A percentile compares a stretch with the other conserved stretches of the same genome.
Evolutionary conservation across 1,140 invertebrate species (phyloP).

Genomic region (Homarus americanus): DNA sequence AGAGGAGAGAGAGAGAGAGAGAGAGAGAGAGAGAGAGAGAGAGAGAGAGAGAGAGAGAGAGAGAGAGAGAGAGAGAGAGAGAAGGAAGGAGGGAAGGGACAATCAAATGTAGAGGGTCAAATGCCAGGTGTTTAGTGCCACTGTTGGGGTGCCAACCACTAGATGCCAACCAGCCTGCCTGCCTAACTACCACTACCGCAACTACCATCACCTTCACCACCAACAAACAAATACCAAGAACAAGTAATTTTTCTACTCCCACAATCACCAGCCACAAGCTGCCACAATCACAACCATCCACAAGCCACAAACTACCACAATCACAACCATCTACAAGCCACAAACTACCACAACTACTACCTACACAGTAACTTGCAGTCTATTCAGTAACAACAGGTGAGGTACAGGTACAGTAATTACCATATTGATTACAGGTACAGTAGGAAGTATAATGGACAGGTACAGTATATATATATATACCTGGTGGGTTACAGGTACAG

Average conservation of each 20-base stretch:
- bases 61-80: background rate
- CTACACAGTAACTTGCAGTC: background rate
- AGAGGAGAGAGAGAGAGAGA: background rate
- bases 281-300: background rate
- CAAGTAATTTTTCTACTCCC: no score
- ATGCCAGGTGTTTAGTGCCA: constrained; percentile 8
- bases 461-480: background rate
- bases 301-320: background rate
- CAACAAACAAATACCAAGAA: background rate
- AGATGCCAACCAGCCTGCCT: background rate
- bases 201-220: background rate
- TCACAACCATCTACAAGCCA: background rate
- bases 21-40: background rate
- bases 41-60: background rate
- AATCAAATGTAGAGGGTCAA: background rate
- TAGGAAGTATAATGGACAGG: background rate
- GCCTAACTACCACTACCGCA: background rate
- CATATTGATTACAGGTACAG: background rate
- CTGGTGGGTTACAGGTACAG: background rate
- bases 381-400: background rate
- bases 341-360: background rate
- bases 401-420: no score
- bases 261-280: background rate
- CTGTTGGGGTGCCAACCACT: background rate
- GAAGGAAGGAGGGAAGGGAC: background rate